These are phyloP conservation scores for Phycodurus eques DNA, from an alignment of 2,113 vertebrate genomes.

Conservation along the genomic window DNA sequence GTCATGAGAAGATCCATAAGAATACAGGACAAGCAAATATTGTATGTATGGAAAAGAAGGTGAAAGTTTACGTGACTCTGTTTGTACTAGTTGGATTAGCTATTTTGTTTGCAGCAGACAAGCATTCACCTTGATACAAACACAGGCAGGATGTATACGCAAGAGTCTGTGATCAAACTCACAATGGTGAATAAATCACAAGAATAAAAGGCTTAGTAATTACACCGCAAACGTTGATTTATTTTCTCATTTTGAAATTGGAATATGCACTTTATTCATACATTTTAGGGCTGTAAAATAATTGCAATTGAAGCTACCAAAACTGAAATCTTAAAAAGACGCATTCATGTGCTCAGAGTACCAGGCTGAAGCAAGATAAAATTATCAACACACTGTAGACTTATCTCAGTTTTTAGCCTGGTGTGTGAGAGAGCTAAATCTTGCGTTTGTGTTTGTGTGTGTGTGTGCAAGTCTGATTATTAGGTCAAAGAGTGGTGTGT, in stretches of 20 bases:
- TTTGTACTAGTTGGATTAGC: neutral
- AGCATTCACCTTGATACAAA: neutral
- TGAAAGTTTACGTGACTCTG: neutral
- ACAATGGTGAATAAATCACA: neutral
- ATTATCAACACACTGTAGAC: neutral
- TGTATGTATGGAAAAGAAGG: neutral
- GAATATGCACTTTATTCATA: neutral
- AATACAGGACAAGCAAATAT: neutral
- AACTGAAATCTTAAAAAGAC: neutral
- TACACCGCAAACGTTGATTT: neutral
- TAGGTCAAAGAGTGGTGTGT: constrained; percentile 58
- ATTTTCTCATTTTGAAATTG: neutral
- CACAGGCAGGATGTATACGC: neutral
- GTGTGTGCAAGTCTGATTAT: constrained; percentile 28
- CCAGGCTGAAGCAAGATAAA: neutral
- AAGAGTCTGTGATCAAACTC: neutral
- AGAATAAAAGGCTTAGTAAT: neutral
- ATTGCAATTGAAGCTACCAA: constrained; percentile 6
- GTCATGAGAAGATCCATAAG: neutral
- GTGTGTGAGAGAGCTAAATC: neutral
- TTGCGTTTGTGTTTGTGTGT: neutral
- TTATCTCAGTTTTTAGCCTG: constrained; percentile 13
- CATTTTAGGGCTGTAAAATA: neutral
- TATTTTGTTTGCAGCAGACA: constrained; percentile 3
- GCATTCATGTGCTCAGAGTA: neutral